Evolutionary conservation across 2,113 vertebrate species (phyloP).

Genomic region (Percina caprodes): DNA sequence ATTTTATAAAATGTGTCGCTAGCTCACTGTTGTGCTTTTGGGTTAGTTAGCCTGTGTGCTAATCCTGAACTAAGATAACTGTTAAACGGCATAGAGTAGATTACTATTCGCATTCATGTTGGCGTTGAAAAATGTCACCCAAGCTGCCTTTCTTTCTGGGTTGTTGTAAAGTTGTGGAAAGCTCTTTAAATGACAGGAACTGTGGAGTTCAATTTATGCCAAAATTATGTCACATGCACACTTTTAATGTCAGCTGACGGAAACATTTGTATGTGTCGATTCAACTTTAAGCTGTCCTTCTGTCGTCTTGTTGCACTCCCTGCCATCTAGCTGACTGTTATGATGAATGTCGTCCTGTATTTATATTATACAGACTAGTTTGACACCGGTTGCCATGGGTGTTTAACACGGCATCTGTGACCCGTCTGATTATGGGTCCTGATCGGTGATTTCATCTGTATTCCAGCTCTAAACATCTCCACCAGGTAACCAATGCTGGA

Average conservation of each 20-base stretch:
- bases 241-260: too few species aligned
- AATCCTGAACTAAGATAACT: background rate
- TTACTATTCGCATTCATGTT: too few species aligned
- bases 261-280: too few species aligned
- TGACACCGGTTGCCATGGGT: background rate
- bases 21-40: background rate
- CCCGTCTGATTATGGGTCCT: background rate
- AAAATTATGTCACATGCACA: too few species aligned
- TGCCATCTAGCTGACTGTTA: too few species aligned
- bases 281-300: too few species aligned
- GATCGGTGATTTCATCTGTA: background rate
- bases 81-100: background rate
- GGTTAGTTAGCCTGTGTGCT: slow-evolving; percentile 41
- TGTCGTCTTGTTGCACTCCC: too few species aligned
- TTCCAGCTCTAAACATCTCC: background rate
- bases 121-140: too few species aligned
- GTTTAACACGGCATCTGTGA: background rate
- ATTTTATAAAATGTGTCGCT: background rate
- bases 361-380: background rate
- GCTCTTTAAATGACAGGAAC: background rate
- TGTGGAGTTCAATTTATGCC: too few species aligned
- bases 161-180: background rate
- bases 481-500: background rate
- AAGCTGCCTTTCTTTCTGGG: background rate
- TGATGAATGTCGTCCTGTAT: too few species aligned